A percentile compares a stretch with the other conserved stretches of the same genome.
phyloP scores from a whole-genome alignment of 2,113 vertebrate species.

The Petroica traversi region DNA sequence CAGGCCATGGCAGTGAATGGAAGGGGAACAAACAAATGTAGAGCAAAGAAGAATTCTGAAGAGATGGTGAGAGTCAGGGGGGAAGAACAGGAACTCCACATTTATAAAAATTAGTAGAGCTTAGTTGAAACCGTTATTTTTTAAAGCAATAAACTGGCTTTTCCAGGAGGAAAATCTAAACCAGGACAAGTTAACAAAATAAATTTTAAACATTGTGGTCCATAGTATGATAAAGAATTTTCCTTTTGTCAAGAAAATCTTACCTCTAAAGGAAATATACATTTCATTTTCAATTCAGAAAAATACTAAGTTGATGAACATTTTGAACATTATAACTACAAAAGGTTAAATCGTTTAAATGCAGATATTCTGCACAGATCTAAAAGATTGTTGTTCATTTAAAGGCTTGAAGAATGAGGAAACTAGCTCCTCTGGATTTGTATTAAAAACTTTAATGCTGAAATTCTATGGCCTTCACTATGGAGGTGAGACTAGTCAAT shows the following conservation, averaged over 20 bases:
- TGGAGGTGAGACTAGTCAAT: not conserved
- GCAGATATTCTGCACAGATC: not conserved
- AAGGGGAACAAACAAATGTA: slow-evolving; percentile 36
- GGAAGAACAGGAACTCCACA: not conserved
- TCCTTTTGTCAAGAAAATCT: not conserved
- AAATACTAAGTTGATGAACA: not conserved
- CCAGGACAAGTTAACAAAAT: not conserved
- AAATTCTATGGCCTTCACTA: not conserved
- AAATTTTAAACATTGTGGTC: not conserved
- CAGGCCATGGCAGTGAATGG: not conserved
- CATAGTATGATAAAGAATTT: not conserved
- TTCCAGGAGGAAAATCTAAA: slow-evolving; percentile 7
- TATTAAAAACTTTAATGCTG: not conserved
- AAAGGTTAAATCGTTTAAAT: not conserved
- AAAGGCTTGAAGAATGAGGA: not conserved
- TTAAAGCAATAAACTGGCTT: not conserved
- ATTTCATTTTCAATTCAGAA: not conserved
- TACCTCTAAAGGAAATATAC: not conserved
- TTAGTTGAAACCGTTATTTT: slow-evolving; percentile 20
- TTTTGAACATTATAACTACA: not conserved
- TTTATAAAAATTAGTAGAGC: not conserved
- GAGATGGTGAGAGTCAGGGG: not conserved
- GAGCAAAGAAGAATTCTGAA: slow-evolving; percentile 45
- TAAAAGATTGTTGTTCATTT: not conserved
- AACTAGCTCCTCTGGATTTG: not conserved